These are phyloP conservation scores for Drosophila saltans DNA, from an alignment of 1,140 invertebrate species.

Conservation along the genomic window DNA sequence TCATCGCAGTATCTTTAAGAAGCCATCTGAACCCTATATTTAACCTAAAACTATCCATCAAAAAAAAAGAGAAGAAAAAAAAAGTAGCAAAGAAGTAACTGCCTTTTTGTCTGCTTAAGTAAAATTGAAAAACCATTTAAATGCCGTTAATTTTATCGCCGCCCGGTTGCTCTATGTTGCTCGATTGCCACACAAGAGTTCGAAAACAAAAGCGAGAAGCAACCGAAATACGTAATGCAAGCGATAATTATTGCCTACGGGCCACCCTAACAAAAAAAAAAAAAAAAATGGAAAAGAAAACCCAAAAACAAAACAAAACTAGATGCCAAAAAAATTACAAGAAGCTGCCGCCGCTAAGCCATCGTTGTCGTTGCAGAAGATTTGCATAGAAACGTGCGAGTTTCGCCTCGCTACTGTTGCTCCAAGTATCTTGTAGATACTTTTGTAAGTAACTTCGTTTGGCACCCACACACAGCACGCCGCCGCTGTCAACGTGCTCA, in stretches of 20 bases:
- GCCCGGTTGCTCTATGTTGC: slow-evolving; percentile 68
- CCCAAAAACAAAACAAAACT: too few species aligned
- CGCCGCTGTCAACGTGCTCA: slow-evolving; percentile 68
- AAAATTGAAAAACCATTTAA: slow-evolving; percentile 80
- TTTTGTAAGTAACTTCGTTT: slow-evolving; percentile 36
- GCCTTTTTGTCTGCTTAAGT: slow-evolving; percentile 50
- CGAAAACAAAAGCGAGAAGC: slow-evolving; percentile 76
- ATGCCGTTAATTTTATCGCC: slow-evolving; percentile 78
- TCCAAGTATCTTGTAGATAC: slow-evolving; percentile 59
- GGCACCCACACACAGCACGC: slow-evolving; percentile 53
- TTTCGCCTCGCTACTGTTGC: slow-evolving; percentile 50
- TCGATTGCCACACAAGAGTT: slow-evolving; percentile 56
- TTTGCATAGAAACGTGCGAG: slow-evolving; percentile 81
- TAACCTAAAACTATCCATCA: slow-evolving; percentile 80
- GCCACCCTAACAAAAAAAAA: slow-evolving; percentile 40
- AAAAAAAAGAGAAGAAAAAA: slow-evolving; percentile 9
- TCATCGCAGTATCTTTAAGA: slow-evolving; percentile 66
- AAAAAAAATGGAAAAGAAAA: slow-evolving; percentile 13
- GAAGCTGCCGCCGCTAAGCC: slow-evolving; percentile 47
- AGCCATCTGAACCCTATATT: slow-evolving; percentile 74
- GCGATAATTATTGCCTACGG: slow-evolving; percentile 79
- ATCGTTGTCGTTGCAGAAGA: slow-evolving; percentile 62
- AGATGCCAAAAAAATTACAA: slow-evolving; percentile 43
- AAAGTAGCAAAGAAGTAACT: slow-evolving; percentile 41
- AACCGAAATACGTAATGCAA: slow-evolving; percentile 76